phyloP scores from a whole-genome alignment of 2,113 vertebrate species.

The Takifugu flavidus region DNA sequence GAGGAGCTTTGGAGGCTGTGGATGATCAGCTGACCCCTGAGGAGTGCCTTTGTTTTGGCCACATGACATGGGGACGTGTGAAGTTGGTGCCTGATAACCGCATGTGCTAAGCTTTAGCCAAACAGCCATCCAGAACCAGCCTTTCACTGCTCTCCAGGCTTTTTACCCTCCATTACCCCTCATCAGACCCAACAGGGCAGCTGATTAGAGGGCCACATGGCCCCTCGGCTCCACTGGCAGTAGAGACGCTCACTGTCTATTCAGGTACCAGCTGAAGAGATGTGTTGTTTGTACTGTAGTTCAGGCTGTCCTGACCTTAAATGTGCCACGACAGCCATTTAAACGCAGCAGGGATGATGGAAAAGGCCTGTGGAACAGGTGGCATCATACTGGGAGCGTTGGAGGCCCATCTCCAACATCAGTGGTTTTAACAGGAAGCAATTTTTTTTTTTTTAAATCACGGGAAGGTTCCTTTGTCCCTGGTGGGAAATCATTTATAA shows the following conservation, averaged over 20 bases:
- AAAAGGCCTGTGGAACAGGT: conserved; percentile 12
- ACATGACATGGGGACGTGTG: no score
- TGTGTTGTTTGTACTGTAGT: conserved; percentile 32
- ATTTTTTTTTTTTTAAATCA: background rate
- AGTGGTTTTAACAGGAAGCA: background rate
- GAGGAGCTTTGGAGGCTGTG: no score
- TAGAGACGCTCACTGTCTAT: conserved; percentile 19
- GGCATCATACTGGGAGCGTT: conserved; percentile 5
- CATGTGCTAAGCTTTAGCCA: no score
- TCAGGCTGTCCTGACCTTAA: conserved; percentile 2
- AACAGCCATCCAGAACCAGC: no score
- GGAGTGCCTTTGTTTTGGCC: background rate
- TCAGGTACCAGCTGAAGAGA: conserved; percentile 44
- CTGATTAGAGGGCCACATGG: conserved; percentile 17
- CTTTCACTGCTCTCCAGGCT: no score
- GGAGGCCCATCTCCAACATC: conserved; percentile 2
- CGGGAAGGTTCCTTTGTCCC: background rate
- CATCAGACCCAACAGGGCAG: conserved; percentile 25
- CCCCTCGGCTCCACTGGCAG: conserved; percentile 4
- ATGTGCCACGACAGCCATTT: background rate
- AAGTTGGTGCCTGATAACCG: no score
- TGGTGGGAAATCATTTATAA: conserved; percentile 11
- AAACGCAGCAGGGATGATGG: conserved; percentile 1
- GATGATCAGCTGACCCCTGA: no score
- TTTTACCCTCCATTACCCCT: background rate